Evolutionary conservation across 2,797 vertebrate species (phyloP).

Genomic region (Botia almorhae): DNA sequence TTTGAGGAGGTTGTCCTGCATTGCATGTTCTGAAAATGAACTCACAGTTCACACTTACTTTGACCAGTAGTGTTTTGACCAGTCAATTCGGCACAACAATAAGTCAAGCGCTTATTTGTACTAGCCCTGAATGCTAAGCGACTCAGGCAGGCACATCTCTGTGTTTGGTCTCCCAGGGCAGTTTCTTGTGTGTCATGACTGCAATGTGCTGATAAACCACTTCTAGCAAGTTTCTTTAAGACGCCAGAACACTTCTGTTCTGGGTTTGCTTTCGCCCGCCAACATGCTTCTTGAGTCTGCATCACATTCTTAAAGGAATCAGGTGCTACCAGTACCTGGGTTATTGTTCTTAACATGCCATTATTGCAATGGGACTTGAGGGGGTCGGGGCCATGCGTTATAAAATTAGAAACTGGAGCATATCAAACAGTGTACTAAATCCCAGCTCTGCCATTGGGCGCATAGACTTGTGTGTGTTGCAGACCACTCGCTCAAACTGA

Average conservation of each 20-base stretch:
- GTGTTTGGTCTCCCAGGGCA: constrained; percentile 15
- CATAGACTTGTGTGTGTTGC: constrained; percentile 70
- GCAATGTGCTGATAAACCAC: constrained; percentile 50
- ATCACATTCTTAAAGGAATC: constrained; percentile 76
- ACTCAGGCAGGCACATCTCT: not conserved
- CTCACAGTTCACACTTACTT: not conserved
- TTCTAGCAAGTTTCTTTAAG: constrained; percentile 33
- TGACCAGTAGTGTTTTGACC: constrained; percentile 1
- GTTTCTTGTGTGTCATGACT: constrained; percentile 37
- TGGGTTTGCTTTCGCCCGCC: constrained; percentile 39
- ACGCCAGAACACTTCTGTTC: constrained; percentile 45
- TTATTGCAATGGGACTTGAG: constrained; percentile 79
- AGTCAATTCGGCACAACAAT: not conserved
- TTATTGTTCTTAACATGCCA: constrained; percentile 86
- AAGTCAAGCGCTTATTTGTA: not conserved
- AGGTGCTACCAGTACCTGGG: constrained; percentile 68
- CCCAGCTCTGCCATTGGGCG: constrained; percentile 80
- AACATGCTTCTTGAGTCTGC: constrained; percentile 66
- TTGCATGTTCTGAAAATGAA: not conserved
- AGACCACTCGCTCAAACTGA: constrained; percentile 78
- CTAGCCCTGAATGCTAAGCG: not conserved
- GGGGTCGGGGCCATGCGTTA: constrained; percentile 75
- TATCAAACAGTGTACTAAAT: constrained; percentile 82
- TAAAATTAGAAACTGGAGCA: constrained; percentile 88
- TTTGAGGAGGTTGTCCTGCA: constrained; percentile 6